Evolutionary conservation across 2,113 vertebrate genomes (phyloP).

Genomic region (Cygnus buccinator): DNA sequence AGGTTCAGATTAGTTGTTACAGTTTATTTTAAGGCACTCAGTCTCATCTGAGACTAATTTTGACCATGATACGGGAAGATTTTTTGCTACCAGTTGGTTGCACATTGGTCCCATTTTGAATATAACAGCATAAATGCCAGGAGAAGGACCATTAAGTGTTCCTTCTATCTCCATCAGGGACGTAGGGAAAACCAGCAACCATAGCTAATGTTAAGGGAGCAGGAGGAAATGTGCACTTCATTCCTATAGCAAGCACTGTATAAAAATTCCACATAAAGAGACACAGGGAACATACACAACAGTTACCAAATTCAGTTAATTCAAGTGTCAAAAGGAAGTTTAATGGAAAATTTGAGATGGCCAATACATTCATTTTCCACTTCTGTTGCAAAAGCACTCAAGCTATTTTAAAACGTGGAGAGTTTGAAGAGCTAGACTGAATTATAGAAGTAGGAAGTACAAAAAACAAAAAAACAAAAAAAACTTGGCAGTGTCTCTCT

Average conservation of each 20-base stretch:
- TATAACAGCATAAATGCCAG: neutral
- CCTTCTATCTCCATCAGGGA: neutral
- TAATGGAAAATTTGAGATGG: neutral
- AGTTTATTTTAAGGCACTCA: constrained; percentile 26
- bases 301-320: neutral
- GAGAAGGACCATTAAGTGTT: constrained; percentile 25
- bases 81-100: constrained; percentile 27
- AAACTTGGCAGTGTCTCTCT: neutral
- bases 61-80: neutral
- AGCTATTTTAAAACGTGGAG: neutral
- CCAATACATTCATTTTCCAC: neutral
- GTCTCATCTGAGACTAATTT: constrained; percentile 29
- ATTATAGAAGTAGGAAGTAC: neutral
- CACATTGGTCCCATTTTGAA: neutral
- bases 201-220: neutral
- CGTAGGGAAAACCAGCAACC: neutral
- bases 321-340: neutral
- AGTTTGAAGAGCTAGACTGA: neutral
- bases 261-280: neutral
- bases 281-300: neutral
- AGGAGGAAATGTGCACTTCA: neutral
- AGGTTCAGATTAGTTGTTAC: neutral
- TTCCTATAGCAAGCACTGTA: accelerated
- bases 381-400: neutral
- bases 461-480: neutral